Evolutionary conservation across 2,797 vertebrate genomes (phyloP), one percentile per base, ranked within the genome.

Genomic region (Hemibagrus guttatus): DNA sequence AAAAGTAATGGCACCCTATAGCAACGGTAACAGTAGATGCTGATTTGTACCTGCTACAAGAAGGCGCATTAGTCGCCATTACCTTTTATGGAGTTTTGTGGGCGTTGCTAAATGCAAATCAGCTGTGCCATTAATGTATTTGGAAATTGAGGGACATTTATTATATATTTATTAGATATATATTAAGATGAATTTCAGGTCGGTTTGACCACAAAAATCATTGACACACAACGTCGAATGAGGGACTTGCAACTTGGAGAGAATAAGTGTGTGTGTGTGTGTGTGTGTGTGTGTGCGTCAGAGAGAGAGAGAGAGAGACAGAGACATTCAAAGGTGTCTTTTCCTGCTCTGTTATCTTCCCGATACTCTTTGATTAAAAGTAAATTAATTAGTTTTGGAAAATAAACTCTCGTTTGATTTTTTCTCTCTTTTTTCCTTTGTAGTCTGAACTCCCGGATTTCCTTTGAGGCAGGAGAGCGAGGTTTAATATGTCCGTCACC

Each of bases 401-500:
- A 83, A 85, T 61, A 75, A 66, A 58, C 31, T 59, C 46, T 6
- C 14, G 6, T 64, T 84, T 85, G 74, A 84, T 64, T 49, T 17
- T 49, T 49, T 49, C 8, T 9, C 7, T 49, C 7, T 49, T 49
- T 49, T 6, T 8, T 8, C 9, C 82, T 80, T 84, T 87, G 82
- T 84, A 84, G 75, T 87, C 61, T 52, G 35, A 49, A 42, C 86
- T 83, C 78, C 86, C 58, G 66, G 72, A 68, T 26, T 66, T 82
- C 52, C 86, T 83, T 87, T 87, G 83, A 84, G 56, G 56, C n/a
- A 9, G 46, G 46, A 54, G 66, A 59, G 28, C 49, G 68, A 75
- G 39, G 68, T 35, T 85, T 46, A 63, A 71, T 63, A 63, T 42
- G 58, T 49, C 58, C 58, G 84, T 92, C 93, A 91, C 93, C 94